Conservation (phyloP, 2,797 vertebrate genomes). For the Ctenochaetus hawaiiensis region DNA sequence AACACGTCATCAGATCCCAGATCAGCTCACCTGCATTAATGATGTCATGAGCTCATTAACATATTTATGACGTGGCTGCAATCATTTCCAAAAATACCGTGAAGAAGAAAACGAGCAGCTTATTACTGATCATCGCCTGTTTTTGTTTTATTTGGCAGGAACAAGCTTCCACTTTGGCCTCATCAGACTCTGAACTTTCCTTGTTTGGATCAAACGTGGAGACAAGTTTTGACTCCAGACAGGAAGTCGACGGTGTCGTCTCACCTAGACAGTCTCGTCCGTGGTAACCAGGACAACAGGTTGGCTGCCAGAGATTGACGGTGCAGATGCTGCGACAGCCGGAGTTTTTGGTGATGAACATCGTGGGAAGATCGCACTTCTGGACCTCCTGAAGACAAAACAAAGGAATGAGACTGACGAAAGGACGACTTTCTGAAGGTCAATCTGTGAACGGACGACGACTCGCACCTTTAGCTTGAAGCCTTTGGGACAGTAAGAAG, state of each 20-base stretch:
- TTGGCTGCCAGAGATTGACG: slow-evolving; percentile 83
- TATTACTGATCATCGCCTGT: too few relatives aligned
- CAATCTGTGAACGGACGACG: not conserved
- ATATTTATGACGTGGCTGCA: not conserved
- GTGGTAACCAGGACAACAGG: slow-evolving; percentile 92
- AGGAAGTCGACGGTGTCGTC: slow-evolving; percentile 7
- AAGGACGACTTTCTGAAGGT: not conserved
- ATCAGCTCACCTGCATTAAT: not conserved
- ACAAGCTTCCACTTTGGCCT: too few relatives aligned
- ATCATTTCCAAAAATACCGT: too few relatives aligned
- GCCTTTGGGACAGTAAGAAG: slow-evolving; percentile 82
- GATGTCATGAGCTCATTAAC: too few relatives aligned
- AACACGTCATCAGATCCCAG: not conserved
- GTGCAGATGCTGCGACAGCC: slow-evolving; percentile 88
- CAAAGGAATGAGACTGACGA: not conserved
- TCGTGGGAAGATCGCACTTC: slow-evolving; percentile 70
- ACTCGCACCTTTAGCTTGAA: slow-evolving; percentile 87
- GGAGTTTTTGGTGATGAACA: slow-evolving; percentile 21
- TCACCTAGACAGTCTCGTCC: slow-evolving; percentile 93
- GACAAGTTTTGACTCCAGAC: too few relatives aligned
- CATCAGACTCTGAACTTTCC: too few relatives aligned
- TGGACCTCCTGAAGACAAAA: slow-evolving; percentile 62
- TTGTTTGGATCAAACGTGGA: too few relatives aligned
- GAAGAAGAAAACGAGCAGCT: too few relatives aligned
- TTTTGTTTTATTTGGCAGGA: too few relatives aligned